Evolutionary conservation across 1,140 invertebrate genomes (phyloP).

Genomic region (Paraescarpia echinospica): DNA sequence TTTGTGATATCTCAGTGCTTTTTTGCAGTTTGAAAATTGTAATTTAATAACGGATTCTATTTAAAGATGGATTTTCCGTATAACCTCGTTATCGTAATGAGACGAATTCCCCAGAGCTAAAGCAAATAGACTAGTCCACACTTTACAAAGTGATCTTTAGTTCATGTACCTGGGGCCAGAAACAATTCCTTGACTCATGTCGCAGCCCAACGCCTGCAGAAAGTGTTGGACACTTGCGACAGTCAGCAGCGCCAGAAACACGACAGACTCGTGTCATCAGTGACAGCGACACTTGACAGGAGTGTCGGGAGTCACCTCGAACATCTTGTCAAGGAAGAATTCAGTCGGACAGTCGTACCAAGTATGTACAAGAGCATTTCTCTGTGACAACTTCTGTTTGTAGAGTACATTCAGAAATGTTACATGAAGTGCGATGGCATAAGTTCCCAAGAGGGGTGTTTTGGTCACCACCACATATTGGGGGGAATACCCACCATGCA

Average conservation of each 20-base stretch:
- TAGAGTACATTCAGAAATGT: not conserved
- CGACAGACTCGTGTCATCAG: constrained; percentile 38
- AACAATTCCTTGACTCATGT: constrained; percentile 9
- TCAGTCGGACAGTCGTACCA: constrained; percentile 43
- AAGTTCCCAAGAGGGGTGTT: too few species aligned
- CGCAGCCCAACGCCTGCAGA: constrained; percentile 39
- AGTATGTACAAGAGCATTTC: constrained; percentile 33
- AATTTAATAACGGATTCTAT: too few species aligned
- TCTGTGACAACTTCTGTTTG: not conserved
- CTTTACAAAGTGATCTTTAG: too few species aligned
- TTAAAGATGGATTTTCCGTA: too few species aligned
- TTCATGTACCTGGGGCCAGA: not conserved
- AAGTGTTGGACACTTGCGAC: constrained; percentile 35
- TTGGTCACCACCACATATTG: too few species aligned
- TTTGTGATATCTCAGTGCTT: too few species aligned
- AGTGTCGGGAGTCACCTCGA: constrained; percentile 49
- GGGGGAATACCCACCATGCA: too few species aligned
- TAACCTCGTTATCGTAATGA: not conserved
- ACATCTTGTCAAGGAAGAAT: constrained; percentile 42
- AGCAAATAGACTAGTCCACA: too few species aligned
- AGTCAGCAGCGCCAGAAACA: constrained; percentile 38
- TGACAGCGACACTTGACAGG: constrained; percentile 49
- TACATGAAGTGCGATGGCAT: not conserved
- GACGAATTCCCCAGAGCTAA: too few species aligned
- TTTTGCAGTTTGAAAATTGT: too few species aligned